A percentile compares a stretch with the other conserved stretches of the same genome.
Evolutionary conservation across 2,113 vertebrate species (phyloP).

Genomic region (Panthera tigris): DNA sequence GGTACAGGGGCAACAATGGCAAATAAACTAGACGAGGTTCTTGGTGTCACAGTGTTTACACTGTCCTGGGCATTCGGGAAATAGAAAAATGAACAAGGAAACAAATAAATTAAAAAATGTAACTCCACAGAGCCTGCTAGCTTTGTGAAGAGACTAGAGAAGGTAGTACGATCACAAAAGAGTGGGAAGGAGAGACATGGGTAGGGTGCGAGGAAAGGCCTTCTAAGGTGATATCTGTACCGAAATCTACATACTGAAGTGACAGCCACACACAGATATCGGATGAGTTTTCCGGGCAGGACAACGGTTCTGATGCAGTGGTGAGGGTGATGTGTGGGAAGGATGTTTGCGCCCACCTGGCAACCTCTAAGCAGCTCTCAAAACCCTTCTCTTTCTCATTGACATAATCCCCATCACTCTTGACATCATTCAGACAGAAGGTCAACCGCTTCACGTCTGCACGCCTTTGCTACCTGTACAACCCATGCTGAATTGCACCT

Average conservation of each 20-base stretch:
- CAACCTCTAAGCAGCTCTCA: background rate
- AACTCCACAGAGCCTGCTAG: background rate
- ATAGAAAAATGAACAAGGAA: conserved; percentile 19
- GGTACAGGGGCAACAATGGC: background rate
- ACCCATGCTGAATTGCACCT: accelerated
- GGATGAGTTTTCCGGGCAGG: background rate
- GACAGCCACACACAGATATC: background rate
- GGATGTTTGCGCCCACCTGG: background rate
- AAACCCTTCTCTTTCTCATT: background rate
- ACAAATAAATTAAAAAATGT: background rate
- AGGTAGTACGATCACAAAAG: background rate
- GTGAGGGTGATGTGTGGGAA: background rate
- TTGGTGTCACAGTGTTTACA: background rate
- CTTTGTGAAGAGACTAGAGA: background rate
- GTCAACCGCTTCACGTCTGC: background rate
- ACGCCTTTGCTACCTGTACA: background rate
- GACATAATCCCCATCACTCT: background rate
- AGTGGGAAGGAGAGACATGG: background rate
- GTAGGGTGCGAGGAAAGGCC: background rate
- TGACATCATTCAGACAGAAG: background rate
- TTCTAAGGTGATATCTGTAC: background rate
- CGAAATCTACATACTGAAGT: background rate
- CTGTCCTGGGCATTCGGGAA: background rate
- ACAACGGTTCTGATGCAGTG: background rate
- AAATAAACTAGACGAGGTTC: background rate